Percentiles rank a stretch among this genome's conserved stretches.
Conservation (phyloP, 2,888 invertebrate species). For the Bellardia pandia region DNA sequence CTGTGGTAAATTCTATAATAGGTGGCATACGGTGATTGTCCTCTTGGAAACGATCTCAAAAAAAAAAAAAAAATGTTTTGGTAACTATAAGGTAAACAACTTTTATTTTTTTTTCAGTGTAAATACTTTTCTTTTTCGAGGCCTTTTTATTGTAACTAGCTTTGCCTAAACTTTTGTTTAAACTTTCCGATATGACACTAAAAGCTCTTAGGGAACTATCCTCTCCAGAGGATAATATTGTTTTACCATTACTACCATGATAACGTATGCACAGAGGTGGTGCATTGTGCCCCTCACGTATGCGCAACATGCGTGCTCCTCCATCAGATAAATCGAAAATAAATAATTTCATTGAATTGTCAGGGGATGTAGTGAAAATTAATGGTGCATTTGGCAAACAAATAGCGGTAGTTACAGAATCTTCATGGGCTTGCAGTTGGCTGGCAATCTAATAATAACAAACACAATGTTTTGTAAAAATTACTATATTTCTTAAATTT, state of each 20-base stretch:
- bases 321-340: constrained; percentile 97
- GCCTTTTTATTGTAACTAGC: constrained; percentile 93
- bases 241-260: constrained; percentile 92
- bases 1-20: constrained; percentile 90
- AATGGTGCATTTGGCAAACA: constrained; percentile 95
- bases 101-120: not conserved
- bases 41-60: constrained; percentile 86
- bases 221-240: constrained; percentile 91
- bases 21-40: constrained; percentile 92
- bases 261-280: constrained; percentile 93
- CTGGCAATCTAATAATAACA: constrained; percentile 86
- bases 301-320: constrained; percentile 91
- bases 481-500: not conserved
- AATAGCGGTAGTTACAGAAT: constrained; percentile 90
- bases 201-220: constrained; percentile 93
- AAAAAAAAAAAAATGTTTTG: constrained; percentile 68
- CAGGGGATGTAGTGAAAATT: constrained; percentile 95
- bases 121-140: constrained; percentile 89
- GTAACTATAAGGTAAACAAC: not conserved
- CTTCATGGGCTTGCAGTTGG: constrained; percentile 93
- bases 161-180: constrained; percentile 94
- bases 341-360: constrained; percentile 96
- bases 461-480: not conserved
- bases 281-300: constrained; percentile 93
- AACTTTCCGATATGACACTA: constrained; percentile 92